Evolutionary conservation across 2,888 invertebrate genomes (phyloP).

Genomic region (Rhopalosiphum nymphaeae): DNA sequence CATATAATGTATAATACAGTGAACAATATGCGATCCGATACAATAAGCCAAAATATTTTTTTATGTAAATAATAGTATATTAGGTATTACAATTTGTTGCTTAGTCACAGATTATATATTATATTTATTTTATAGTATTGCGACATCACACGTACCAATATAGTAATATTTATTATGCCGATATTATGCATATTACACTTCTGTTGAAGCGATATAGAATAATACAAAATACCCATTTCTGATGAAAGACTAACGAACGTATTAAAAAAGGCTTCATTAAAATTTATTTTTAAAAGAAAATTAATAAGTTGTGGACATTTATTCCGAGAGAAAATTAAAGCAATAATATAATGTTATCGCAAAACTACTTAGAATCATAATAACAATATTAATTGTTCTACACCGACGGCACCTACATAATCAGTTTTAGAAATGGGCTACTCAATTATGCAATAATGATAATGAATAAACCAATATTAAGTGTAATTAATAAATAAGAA

Average conservation of each 20-base stretch:
- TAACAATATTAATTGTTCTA: not conserved
- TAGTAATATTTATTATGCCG: not conserved
- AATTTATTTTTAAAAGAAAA: not conserved
- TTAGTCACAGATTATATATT: not conserved
- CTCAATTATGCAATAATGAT: not conserved
- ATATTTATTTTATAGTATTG: not conserved
- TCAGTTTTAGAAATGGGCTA: not conserved
- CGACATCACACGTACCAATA: not conserved
- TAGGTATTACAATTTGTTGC: not conserved
- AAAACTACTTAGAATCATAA: not conserved
- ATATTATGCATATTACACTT: not conserved
- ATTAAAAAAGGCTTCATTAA: not conserved
- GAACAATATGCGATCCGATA: not conserved
- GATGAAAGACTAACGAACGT: not conserved
- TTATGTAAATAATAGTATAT: not conserved
- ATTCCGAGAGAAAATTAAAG: not conserved
- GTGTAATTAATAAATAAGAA: not conserved
- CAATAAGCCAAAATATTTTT: not conserved
- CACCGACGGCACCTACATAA: not conserved
- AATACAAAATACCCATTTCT: not conserved
- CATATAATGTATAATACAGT: not conserved
- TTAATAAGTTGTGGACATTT: not conserved
- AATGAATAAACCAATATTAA: not conserved
- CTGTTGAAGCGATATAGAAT: not conserved
- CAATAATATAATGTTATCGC: not conserved